Evolutionary conservation across 2,797 vertebrate genomes (phyloP), one percentile per base, ranked within the genome.

Genomic region (Chelonia mydas): DNA sequence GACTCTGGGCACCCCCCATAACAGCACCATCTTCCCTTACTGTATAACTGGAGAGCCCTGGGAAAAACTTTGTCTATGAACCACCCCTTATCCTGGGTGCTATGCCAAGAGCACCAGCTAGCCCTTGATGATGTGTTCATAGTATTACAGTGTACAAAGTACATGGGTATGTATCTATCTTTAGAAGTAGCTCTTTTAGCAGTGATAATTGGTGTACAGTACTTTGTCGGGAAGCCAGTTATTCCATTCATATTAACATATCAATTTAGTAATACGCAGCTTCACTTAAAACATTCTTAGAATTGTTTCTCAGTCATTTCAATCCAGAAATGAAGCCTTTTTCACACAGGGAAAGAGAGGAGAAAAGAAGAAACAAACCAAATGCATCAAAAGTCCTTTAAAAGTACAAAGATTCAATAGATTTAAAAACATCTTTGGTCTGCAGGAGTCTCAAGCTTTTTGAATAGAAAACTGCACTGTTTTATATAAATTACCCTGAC

Each of bases 401-500:
- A 81, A 79, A 86, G 81, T 90, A 59, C 8, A 76, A 85, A 59
- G 21, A 79, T 77, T 88, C 7, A 37, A 33, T 72, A 55, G 28
- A 89, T 92, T 74, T 50, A 88, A 77, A 95, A 91, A 79, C 54
- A 76, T 37, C 77, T 93, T 87, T 80, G 3, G 12, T 84, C 93
- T 96, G 96, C 76, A 88, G 86, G 94, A 95, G 85, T 86, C 7
- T 92, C 90, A 21, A 88, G 89, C 76, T 94, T 84, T 95, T 96
- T 97, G 89, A 91, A 65, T 47, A 95, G 90, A 91, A 94, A 87
- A 93, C 61, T 86, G 81, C 49, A 45, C 86, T 86, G 53, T 84
- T 93, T 95, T 90, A 96, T 57, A 93, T 90, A 89, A 96, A 98
- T 93, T 89, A 27, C 89, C 83, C 88, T 78, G 25, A 92, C 94